phyloP scores from a whole-genome alignment of 2,113 vertebrate species.

The Mandrillus leucophaeus region DNA sequence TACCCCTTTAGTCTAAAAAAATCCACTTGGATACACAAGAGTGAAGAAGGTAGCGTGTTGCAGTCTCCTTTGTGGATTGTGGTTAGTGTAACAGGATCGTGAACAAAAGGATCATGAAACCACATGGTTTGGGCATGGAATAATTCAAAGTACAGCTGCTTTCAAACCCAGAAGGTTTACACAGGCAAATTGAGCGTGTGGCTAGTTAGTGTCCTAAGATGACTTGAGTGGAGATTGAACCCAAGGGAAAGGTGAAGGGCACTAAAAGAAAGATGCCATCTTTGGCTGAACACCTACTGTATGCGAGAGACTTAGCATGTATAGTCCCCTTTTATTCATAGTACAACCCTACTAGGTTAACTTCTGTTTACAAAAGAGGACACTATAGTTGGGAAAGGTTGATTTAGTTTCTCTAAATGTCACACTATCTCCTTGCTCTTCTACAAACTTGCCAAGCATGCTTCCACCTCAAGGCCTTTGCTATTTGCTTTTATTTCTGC shows the following conservation, averaged over 20 bases:
- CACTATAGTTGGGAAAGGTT: neutral
- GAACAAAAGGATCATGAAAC: slow-evolving; percentile 6
- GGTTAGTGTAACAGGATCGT: slow-evolving; percentile 45
- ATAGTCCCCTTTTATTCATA: neutral
- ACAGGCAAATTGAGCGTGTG: neutral
- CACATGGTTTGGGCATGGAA: neutral
- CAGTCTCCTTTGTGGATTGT: slow-evolving; percentile 55
- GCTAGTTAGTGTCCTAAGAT: slow-evolving; percentile 51
- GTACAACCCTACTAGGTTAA: neutral
- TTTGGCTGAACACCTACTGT: neutral
- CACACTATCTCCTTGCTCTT: neutral
- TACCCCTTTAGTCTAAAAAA: slow-evolving; percentile 73
- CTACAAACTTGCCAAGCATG: neutral
- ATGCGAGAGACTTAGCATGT: neutral
- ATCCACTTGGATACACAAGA: slow-evolving; percentile 33
- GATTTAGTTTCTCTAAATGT: neutral
- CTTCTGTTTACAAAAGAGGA: neutral
- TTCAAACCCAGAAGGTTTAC: neutral
- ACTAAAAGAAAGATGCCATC: neutral
- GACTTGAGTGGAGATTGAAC: slow-evolving; percentile 19
- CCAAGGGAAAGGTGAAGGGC: neutral
- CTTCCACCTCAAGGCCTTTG: neutral
- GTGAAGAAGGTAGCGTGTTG: slow-evolving; percentile 69
- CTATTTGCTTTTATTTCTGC: neutral
- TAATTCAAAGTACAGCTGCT: slow-evolving; percentile 31